Conservation (phyloP, 92 coral and sea anemone species). For the Pocillopora grandis region DNA sequence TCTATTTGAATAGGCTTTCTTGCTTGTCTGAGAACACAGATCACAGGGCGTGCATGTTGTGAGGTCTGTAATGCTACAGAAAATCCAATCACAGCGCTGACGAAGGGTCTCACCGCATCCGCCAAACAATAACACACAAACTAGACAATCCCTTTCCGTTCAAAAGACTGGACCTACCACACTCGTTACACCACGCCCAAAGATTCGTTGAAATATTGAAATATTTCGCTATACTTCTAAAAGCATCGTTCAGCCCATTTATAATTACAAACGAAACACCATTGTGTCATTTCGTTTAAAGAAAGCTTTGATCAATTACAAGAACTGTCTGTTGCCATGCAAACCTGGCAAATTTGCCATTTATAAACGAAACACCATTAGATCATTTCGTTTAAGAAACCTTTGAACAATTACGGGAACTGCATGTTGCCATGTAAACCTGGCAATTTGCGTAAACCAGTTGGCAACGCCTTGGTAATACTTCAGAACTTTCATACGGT, state of each 20-base stretch:
- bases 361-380: conserved; percentile 1
- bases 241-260: background rate
- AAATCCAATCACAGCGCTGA: conserved; percentile 11
- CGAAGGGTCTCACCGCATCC: conserved; percentile 17
- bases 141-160: conserved; percentile 35
- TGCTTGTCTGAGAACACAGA: background rate
- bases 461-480: too few species aligned
- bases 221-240: background rate
- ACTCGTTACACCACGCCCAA: background rate
- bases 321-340: too few species aligned
- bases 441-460: too few species aligned
- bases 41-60: background rate
- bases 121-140: conserved; percentile 19
- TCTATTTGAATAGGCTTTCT: background rate
- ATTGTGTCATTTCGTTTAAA: background rate
- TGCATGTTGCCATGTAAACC: too few species aligned
- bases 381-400: background rate
- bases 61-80: conserved; percentile 3
- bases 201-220: conserved; percentile 4
- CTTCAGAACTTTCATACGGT: too few species aligned
- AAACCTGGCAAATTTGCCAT: too few species aligned
- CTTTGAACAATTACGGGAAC: too few species aligned
- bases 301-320: too few species aligned
- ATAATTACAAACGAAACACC: conserved; percentile 1
- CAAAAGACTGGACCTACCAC: conserved; percentile 23